Base-by-base conservation (phyloP, 2,113 vertebrate genomes). In the Bos indicus region DNA sequence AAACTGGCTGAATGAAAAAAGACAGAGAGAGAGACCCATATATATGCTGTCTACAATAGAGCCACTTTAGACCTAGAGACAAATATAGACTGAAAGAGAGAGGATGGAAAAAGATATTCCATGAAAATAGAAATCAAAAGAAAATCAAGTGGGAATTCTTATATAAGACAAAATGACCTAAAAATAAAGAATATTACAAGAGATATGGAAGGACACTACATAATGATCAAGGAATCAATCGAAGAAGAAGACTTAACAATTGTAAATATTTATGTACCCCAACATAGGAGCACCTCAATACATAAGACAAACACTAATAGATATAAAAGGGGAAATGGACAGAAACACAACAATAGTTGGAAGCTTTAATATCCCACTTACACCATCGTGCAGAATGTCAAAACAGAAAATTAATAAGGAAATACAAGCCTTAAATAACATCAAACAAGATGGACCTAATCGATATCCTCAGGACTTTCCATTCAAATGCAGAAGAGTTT, bases 21-120 rank as follows among this genome's bases (percentile, higher is more conserved):
- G 17, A 12, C 2, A 60, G 2, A 33, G 2, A 67, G n/a, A 19
- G 17, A 36, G 0, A 36, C 10, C n/a, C 8, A 71, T 71, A 36
- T 36, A 71, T 71, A 71, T 71, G 16, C 33, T 71, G n/a, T 36
- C 64, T 36, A 71, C n/a, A 71, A 71, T 19, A 21, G 64, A 71
- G 8, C 9, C 64, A 71, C 64, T 36, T 71, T 36, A 71, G n/a
- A 71, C 17, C 17, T 36, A 36, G 17, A 23, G n/a, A 36, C n/a
- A 71, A 71, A 71, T 21, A 60, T 5, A 71, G n/a, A 71, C n/a
- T 71, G 17, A 71, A 71, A 36, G 33, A 21, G 64, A 71, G 64
- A 71, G n/a, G 33, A 71, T 71, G 4, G 64, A 71, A 71, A 71
- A 71, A 36, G 64, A 36, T 71, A 23, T 71, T 36, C n/a, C 64